A percentile compares a stretch with the other conserved stretches of the same genome.
phyloP scores from a whole-genome alignment of 2,797 vertebrate species.

The Uromys caudimaculatus region DNA sequence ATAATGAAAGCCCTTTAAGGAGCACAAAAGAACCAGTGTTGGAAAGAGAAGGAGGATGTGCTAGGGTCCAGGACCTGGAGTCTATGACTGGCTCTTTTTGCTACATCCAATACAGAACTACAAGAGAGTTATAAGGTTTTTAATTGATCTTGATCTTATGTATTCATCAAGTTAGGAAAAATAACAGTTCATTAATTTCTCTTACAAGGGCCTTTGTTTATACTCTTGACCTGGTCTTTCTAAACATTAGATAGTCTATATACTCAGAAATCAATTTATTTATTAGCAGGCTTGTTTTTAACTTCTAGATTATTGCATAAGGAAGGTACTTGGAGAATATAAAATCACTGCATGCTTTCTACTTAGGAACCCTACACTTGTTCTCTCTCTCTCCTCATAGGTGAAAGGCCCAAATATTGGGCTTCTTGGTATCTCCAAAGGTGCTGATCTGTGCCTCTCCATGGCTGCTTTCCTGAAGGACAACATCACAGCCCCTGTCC shows the following conservation, averaged over 20 bases:
- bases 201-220: not conserved
- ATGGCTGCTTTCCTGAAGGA: conserved; percentile 92
- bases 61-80: not conserved
- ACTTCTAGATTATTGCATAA: conserved; percentile 27
- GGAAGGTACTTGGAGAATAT: conserved; percentile 14
- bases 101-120: conserved; percentile 7
- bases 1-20: not conserved
- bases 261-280: conserved; percentile 47
- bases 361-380: not conserved
- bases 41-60: not conserved
- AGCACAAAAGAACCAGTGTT: not conserved
- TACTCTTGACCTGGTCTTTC: not conserved
- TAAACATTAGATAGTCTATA: not conserved
- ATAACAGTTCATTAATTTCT: conserved; percentile 48
- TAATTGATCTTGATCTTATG: not conserved
- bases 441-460: conserved; percentile 90
- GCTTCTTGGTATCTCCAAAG: conserved; percentile 93
- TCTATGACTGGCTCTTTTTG: not conserved
- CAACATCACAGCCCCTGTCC: conserved; percentile 90
- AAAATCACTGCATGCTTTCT: not conserved
- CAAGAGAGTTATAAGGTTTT: not conserved
- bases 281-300: conserved; percentile 36
- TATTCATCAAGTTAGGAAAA: conserved; percentile 48
- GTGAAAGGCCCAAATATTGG: conserved; percentile 92
- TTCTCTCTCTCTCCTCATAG: conserved; percentile 84